phyloP scores from a whole-genome alignment of 2,797 vertebrate species.

The Poeciliopsis infans region DNA sequence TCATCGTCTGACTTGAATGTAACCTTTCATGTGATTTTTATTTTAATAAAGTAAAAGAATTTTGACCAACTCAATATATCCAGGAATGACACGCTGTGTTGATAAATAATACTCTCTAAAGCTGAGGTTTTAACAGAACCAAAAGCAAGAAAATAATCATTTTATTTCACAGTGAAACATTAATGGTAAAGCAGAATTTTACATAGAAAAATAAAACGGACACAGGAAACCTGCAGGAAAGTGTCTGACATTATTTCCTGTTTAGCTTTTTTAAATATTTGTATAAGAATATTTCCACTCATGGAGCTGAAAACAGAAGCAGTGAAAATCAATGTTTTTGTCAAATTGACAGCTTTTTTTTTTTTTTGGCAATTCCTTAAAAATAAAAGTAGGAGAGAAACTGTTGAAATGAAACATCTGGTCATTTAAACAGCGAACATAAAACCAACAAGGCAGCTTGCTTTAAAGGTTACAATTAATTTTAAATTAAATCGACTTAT shows the following conservation, averaged over 20 bases:
- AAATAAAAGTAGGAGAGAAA: neutral
- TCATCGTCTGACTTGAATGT: neutral
- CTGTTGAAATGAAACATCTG: conserved; percentile 5
- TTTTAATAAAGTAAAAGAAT: neutral
- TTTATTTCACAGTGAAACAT: neutral
- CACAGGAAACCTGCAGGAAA: neutral
- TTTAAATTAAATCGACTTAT: conserved; percentile 24
- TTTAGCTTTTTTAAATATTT: neutral
- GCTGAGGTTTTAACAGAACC: neutral
- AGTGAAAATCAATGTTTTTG: neutral
- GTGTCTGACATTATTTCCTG: neutral
- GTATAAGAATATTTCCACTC: neutral
- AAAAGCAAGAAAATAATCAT: too few relatives aligned
- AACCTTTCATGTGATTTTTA: neutral
- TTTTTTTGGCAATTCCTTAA: neutral
- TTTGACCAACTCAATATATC: neutral
- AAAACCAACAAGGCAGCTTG: conserved; percentile 8
- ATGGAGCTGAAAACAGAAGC: neutral
- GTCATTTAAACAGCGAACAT: conserved; percentile 23
- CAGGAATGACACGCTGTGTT: neutral
- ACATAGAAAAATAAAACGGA: neutral
- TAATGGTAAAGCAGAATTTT: neutral
- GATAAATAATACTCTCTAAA: neutral
- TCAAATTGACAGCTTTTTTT: neutral
- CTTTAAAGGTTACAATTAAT: conserved; percentile 12